Conservation (phyloP, 2,113 vertebrate species). For the Microtus richardsoni region DNA sequence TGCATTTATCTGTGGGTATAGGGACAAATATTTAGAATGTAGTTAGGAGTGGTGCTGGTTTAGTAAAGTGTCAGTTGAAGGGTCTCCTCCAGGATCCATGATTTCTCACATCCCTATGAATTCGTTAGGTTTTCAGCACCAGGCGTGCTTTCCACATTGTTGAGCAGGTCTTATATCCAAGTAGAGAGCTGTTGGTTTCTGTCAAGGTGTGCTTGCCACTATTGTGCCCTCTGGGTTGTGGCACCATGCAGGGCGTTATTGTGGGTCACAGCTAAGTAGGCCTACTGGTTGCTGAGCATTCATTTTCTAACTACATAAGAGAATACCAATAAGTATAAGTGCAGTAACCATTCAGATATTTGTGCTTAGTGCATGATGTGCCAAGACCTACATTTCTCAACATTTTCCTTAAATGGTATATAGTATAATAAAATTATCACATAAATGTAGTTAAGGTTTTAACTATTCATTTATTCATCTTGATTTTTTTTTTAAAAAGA, state of each 20-base stretch:
- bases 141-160: not conserved
- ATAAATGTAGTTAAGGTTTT: not conserved
- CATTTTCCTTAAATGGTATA: not conserved
- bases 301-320: slow-evolving; percentile 30
- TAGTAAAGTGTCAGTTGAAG: not conserved
- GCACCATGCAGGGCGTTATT: not conserved
- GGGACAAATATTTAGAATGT: not conserved
- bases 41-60: not conserved
- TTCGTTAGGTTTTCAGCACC: not conserved
- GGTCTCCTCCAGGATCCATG: not conserved
- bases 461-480: not conserved
- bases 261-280: not conserved
- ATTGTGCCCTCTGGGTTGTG: not conserved
- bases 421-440: not conserved
- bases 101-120: not conserved
- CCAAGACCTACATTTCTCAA: not conserved
- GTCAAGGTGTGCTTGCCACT: not conserved
- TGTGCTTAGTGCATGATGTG: not conserved
- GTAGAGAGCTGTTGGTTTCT: not conserved
- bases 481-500: not conserved
- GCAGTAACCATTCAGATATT: not conserved
- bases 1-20: too few species aligned
- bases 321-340: not conserved
- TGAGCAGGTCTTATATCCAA: not conserved
- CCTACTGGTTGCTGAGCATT: not conserved